Conservation (phyloP, 2,797 vertebrate genomes). For the Crocidura indochinensis region DNA sequence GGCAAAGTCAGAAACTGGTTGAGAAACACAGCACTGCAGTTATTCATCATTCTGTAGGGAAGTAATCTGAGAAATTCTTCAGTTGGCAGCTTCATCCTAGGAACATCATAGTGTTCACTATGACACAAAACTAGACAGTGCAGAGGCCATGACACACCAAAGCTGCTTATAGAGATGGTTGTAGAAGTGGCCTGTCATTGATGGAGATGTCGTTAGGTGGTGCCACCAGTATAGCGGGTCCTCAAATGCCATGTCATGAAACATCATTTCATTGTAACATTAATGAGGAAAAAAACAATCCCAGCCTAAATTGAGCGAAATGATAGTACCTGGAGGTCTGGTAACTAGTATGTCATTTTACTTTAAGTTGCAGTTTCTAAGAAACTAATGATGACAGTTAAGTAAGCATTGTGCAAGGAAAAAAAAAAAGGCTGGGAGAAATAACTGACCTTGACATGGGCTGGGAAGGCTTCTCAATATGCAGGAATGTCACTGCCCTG, state of each 20-base stretch:
- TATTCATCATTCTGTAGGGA: neutral
- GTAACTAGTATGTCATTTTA: neutral
- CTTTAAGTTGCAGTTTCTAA: neutral
- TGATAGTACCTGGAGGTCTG: neutral
- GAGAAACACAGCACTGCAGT: too few species aligned
- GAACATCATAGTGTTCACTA: neutral
- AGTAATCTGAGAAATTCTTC: neutral
- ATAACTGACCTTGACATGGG: slow-evolving; percentile 5
- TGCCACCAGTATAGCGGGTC: neutral
- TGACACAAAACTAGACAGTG: neutral
- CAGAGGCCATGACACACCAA: neutral
- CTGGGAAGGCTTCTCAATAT: neutral
- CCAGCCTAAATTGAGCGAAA: neutral
- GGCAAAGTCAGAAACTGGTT: too few species aligned
- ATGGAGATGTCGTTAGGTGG: neutral
- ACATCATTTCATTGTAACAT: neutral
- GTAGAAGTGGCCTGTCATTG: neutral
- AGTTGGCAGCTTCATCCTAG: neutral
- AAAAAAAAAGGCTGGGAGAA: neutral
- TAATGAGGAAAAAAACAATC: neutral
- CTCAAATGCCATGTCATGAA: neutral
- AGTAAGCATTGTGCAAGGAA: neutral
- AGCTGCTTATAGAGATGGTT: neutral
- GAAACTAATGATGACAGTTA: neutral
- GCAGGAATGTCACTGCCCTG: neutral